Evolutionary conservation across 1,140 invertebrate genomes (phyloP), one percentile per base, ranked within the genome.

Genomic region (Brachionus plicatilis): DNA sequence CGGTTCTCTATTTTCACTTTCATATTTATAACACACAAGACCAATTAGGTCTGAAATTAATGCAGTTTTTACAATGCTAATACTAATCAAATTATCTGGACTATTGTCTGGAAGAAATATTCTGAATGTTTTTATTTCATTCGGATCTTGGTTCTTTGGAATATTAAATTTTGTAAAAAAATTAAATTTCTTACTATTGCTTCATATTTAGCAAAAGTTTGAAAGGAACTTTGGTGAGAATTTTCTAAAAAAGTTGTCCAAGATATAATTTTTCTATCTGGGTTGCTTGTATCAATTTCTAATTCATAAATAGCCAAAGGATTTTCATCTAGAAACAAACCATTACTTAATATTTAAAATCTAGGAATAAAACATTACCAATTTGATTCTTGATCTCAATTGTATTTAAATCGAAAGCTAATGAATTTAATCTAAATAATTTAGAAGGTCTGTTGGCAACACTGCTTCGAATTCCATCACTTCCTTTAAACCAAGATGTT

Each of bases 11-110:
- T 65, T 82, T 17, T 82, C 79, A 11, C 14, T 20, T 24, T 17
- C 33, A 47, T 65, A 82, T 47, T 82, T 82, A 20, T 24, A 82
- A 33, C 79, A 82, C 37, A 60, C 41, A 11, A 82, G 27, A 0
- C 79, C 79, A 27, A 82, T 68, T 17, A 82, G 12, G 41, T 82
- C 79, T 11, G 79, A 60, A 45, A 82, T 33, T 14, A 45, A 12
- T 1, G 79, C 50, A 7, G 17, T 65, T 65, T 82, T 82, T 5
- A 33, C 37, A 27, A 82, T 68, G 6, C n/a, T 60, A n/a, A 82
- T 29, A 20, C 9, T n/a, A 6, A 82, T 60, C 3, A 37, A 50
- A 29, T 47, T 76, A 12, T 24, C 27, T 50, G 41, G 3, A 27
- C 47, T 2, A 20, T 76, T 27, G 9, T 14, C 41, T 43, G 79